Evolutionary conservation across 1,140 invertebrate species (phyloP).

Genomic region (Arion vulgaris): DNA sequence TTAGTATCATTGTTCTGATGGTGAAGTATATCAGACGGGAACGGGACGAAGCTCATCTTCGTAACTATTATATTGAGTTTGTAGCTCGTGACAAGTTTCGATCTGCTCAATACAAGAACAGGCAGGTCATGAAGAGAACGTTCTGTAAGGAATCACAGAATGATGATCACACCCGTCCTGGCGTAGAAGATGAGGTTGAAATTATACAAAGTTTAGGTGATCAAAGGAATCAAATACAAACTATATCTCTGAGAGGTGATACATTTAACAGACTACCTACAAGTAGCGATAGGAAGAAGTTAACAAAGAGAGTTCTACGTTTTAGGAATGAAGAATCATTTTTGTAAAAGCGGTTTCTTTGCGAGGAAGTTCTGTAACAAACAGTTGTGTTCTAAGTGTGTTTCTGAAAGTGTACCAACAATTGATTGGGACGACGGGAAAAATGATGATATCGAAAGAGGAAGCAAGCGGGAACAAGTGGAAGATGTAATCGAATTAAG

Average conservation of each 20-base stretch:
- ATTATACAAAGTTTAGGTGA: neutral
- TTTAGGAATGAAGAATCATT: conserved; percentile 24
- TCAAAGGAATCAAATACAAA: neutral
- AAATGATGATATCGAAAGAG: neutral
- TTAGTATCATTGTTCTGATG: conserved; percentile 69
- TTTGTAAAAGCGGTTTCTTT: conserved; percentile 29
- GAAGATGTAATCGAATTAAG: neutral
- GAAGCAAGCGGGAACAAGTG: neutral
- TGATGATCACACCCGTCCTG: neutral
- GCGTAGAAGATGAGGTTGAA: neutral
- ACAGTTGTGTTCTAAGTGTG: conserved; percentile 34
- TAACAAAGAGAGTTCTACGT: conserved; percentile 21
- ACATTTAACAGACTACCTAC: conserved; percentile 5
- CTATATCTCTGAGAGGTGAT: neutral
- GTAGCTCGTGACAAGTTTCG: conserved; percentile 63
- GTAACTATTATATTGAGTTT: conserved; percentile 67
- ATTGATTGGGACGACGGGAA: conserved; percentile 29
- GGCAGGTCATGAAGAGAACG: conserved; percentile 41
- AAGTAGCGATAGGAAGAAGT: neutral
- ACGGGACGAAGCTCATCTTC: conserved; percentile 63
- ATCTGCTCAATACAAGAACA: conserved; percentile 50
- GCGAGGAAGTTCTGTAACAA: conserved; percentile 29
- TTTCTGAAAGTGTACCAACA: conserved; percentile 22
- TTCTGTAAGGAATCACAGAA: neutral
- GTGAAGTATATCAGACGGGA: conserved; percentile 70